Evolutionary conservation across 2,888 invertebrate species (phyloP), one percentile per base, ranked within the genome.

Genomic region (Adelognathus sp.): DNA sequence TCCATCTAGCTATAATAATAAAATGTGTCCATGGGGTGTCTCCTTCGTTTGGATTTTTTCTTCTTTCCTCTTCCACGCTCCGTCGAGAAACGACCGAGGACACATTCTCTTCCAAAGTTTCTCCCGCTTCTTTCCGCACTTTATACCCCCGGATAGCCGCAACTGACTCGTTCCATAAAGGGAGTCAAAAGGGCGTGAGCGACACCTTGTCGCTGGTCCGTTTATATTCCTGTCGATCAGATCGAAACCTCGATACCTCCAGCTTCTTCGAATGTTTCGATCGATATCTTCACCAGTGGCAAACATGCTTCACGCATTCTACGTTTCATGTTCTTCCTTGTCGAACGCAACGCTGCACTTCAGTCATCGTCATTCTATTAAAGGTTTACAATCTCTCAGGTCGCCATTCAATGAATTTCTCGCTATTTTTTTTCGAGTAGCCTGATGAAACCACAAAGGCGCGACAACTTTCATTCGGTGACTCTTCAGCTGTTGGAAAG

Each of bases 121-220:
- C 27, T 33, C 36, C 31, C 44, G n/a, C 39, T 29, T 36, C 58
- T 21, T 58, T 24, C 9, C n/a, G 41, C 60, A 41, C 24, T 46
- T 69, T 69, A 54, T 69, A n/a, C n/a, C n/a, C 31, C 52, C 41
- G 16, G 18, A 76, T 70, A 66, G 71, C 66, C 66, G 60, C 76
- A 66, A 71, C 58, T n/a, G 58, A 76, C 64, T 44, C 21, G 44
- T 61, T 27, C 31, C 73, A 50, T 16, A 16, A 41, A 78, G 39
- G 33, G 63, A 76, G 77, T 77, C 80, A 74, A 77, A 74, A 77
- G 73, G 77, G 80, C 72, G 80, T 77, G 77, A 76, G 41, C 60
- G 54, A 76, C 77, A 80, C 80, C 77, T 80, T 70, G 80, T 77
- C 70, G 69, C 41, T 33, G 21, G 64, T 21, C 33, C 64, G 70